These are phyloP conservation scores for Lutjanus campechanus DNA, from an alignment of 2,797 vertebrate species.

Conservation along the genomic window DNA sequence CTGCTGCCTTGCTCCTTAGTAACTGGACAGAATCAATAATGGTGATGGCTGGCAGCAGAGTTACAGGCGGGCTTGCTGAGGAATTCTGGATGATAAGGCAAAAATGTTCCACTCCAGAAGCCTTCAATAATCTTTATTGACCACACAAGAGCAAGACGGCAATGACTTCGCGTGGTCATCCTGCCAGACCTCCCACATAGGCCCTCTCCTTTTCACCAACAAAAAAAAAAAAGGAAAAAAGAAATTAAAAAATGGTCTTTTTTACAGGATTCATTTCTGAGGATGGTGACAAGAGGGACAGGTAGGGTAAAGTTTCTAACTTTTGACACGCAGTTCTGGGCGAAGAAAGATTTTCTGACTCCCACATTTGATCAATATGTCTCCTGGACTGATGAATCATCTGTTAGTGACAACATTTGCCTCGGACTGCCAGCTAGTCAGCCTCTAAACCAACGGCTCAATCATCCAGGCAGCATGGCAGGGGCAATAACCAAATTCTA, in stretches of 20 bases:
- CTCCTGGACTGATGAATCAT: conserved; percentile 24
- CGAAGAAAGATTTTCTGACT: conserved; percentile 41
- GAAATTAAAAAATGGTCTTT: background rate
- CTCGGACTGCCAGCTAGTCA: conserved; percentile 9
- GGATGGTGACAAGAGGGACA: conserved; percentile 8
- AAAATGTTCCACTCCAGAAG: conserved; percentile 55
- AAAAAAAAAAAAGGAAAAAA: background rate
- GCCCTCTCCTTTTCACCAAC: conserved; percentile 1
- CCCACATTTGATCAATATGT: conserved; percentile 42
- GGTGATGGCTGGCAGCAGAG: conserved; percentile 37
- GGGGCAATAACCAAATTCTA: conserved; percentile 10
- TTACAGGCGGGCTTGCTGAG: conserved; percentile 35
- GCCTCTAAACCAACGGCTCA: conserved; percentile 15
- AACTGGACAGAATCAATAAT: conserved; percentile 58
- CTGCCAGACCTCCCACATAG: conserved; percentile 19
- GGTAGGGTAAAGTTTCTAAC: conserved; percentile 21
- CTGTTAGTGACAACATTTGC: conserved; percentile 27
- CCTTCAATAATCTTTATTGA: conserved; percentile 59
- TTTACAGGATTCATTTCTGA: background rate
- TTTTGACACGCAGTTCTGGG: conserved; percentile 18
- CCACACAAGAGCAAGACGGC: conserved; percentile 41
- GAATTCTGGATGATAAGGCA: conserved; percentile 50
- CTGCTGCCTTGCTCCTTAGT: conserved; percentile 21
- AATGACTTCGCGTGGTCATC: conserved; percentile 24
- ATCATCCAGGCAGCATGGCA: conserved; percentile 2